phyloP scores from a whole-genome alignment of 1,140 invertebrate species.

The Pseudomyrmex cubaensis region DNA sequence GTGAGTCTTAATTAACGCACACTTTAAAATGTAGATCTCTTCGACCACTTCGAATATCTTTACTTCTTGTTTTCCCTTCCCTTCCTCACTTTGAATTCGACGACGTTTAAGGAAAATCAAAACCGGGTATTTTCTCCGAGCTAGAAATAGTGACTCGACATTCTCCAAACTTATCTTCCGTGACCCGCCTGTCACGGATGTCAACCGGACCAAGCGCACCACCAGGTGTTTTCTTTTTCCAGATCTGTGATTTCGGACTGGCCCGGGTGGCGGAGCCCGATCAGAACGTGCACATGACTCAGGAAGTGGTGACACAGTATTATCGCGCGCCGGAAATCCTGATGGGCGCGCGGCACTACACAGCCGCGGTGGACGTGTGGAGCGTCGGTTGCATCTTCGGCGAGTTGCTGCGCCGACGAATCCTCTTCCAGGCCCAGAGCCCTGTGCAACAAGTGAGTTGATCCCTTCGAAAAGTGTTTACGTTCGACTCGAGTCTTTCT shows the following conservation, averaged over 20 bases:
- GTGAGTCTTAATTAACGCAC: slow-evolving; percentile 83
- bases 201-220: background rate
- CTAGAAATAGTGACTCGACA: background rate
- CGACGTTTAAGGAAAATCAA: background rate
- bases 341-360: slow-evolving; percentile 99
- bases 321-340: slow-evolving; percentile 99
- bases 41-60: background rate
- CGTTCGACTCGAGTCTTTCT: background rate
- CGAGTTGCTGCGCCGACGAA: slow-evolving; percentile 96
- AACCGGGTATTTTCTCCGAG: background rate
- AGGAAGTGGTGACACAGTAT: slow-evolving; percentile 99
- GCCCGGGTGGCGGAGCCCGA: slow-evolving; percentile 98
- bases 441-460: slow-evolving; percentile 94
- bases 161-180: slow-evolving; percentile 5
- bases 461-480: background rate
- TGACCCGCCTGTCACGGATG: background rate
- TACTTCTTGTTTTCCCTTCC: background rate
- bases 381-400: slow-evolving; percentile 99
- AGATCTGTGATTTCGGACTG: slow-evolving; percentile 99
- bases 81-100: background rate
- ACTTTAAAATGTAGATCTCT: background rate
- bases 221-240: slow-evolving; percentile 60
- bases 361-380: slow-evolving; percentile 98
- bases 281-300: slow-evolving; percentile 97
- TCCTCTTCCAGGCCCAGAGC: slow-evolving; percentile 98